Percentiles rank a stretch among this genome's conserved stretches.
Conservation (phyloP, 2,888 invertebrate species). For the Cetonia aurata region DNA sequence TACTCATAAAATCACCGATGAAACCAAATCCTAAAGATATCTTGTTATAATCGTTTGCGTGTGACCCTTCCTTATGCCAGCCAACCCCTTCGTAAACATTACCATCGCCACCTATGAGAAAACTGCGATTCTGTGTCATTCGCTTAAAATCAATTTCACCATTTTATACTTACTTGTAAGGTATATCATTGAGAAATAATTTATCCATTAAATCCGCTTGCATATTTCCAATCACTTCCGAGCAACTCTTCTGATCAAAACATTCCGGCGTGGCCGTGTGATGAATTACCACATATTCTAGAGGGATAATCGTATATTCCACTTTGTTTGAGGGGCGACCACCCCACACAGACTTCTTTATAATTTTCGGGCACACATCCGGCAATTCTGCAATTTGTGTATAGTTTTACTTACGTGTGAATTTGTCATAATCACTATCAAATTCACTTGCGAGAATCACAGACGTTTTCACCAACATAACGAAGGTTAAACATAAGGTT, state of each 20-base stretch:
- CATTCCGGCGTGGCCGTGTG: slow-evolving; percentile 71
- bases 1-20: slow-evolving; percentile 68
- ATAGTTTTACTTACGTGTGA: no score
- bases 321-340: slow-evolving; percentile 67
- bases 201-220: slow-evolving; percentile 69
- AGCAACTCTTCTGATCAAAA: slow-evolving; percentile 65
- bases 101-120: slow-evolving; percentile 73
- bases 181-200: slow-evolving; percentile 70
- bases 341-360: slow-evolving; percentile 74
- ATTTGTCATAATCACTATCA: no score
- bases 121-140: slow-evolving; percentile 63
- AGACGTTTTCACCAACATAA: no score
- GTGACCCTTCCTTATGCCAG: slow-evolving; percentile 72
- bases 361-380: slow-evolving; percentile 69
- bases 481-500: no score
- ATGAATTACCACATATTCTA: slow-evolving; percentile 70
- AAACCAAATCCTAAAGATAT: slow-evolving; percentile 71
- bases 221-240: slow-evolving; percentile 64
- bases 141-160: not conserved
- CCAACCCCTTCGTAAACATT: slow-evolving; percentile 73
- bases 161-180: slow-evolving; percentile 68
- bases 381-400: slow-evolving; percentile 17
- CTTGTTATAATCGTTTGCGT: slow-evolving; percentile 70
- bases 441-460: no score
- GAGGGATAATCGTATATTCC: slow-evolving; percentile 70